Base-by-base conservation (phyloP, 1,140 invertebrate species). In the Cherax destructor region DNA sequence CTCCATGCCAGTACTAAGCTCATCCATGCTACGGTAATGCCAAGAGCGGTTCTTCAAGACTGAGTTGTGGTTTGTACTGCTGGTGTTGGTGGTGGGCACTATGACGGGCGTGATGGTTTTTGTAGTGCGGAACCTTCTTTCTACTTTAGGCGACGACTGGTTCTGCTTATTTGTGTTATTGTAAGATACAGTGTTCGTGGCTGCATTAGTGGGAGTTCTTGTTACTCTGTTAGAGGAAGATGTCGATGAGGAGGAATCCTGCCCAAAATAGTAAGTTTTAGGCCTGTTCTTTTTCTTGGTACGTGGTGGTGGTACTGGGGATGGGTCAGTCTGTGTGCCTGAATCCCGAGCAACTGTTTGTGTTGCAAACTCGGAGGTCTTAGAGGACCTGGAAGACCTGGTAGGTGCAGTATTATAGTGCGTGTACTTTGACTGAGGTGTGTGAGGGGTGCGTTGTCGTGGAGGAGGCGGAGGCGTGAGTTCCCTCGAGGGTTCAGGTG, bases 201-300 rank as follows among this genome's bases (percentile, higher is more conserved):
- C 69, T n/a, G 88, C 77, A 24, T 50, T 86, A 79, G 59, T 83
- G 76, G 65, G 81, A 13, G 61, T 80, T 79, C 30, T 87, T 13
- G 78, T 78, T 78, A 10, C 56, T 61, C 49, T 72, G 56, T 49
- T 76, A 10, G 79, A 83, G 16, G 86, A 77, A 50, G 84, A 85
- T 13, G 78, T 76, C 9, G 81, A n/a, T 6, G 86, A 86, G 50
- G 83, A 76, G 16, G 86, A 88, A n/a, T 93, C 86, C 83, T 93
- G 89, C 3, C 92, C 92, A 86, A 93, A 93, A 69, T 91, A 93
- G 69, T 93, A 93, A n/a, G 86, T 93, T 83, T 92, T 91, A 30
- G 92, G 92, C 49, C 88, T 91, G 79, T 85, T 83, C 50, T 92
- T 89, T 30, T 90, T 79, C 77, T 93, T 93, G 65, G 92, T 93